A percentile compares a stretch with the other conserved stretches of the same genome.
These are phyloP conservation scores for Podarcis muralis DNA, from an alignment of 2,113 vertebrate species.

Conservation along the genomic window DNA sequence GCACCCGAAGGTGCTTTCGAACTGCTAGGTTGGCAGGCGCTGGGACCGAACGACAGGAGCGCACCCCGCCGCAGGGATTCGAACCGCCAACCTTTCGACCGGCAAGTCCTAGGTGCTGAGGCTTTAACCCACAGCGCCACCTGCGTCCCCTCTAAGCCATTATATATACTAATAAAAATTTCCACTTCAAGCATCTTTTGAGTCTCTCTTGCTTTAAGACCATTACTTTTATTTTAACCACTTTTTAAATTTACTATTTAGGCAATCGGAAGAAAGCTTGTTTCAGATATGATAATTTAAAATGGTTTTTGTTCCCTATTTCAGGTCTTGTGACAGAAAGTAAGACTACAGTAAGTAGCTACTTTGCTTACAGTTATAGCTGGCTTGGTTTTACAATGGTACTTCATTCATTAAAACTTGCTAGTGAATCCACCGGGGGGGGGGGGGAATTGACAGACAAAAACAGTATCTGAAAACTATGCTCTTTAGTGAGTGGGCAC, in stretches of 20 bases:
- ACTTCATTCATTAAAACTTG: neutral
- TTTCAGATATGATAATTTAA: neutral
- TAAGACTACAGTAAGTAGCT: constrained; percentile 74
- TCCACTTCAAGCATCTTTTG: neutral
- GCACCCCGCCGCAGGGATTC: too few relatives aligned
- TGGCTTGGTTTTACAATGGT: neutral
- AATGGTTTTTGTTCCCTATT: neutral
- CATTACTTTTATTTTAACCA: neutral
- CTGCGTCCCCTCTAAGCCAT: neutral
- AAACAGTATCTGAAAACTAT: accelerated
- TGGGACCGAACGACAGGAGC: too few relatives aligned
- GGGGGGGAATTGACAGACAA: neutral
- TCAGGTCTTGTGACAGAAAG: constrained; percentile 71
- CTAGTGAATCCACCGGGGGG: neutral
- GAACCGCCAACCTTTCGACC: too few relatives aligned
- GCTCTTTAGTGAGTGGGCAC: neutral
- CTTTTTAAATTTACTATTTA: neutral
- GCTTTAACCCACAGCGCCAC: too few relatives aligned
- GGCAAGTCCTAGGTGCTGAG: too few relatives aligned
- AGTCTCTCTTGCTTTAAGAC: neutral
- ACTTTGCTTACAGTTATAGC: neutral
- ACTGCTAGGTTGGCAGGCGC: too few relatives aligned
- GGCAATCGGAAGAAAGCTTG: neutral
- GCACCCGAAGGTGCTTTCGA: too few relatives aligned
- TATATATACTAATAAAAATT: neutral